Evolutionary conservation across 1,140 invertebrate species (phyloP), one percentile per base, ranked within the genome.

Genomic region (Dolichoris vasculosae): DNA sequence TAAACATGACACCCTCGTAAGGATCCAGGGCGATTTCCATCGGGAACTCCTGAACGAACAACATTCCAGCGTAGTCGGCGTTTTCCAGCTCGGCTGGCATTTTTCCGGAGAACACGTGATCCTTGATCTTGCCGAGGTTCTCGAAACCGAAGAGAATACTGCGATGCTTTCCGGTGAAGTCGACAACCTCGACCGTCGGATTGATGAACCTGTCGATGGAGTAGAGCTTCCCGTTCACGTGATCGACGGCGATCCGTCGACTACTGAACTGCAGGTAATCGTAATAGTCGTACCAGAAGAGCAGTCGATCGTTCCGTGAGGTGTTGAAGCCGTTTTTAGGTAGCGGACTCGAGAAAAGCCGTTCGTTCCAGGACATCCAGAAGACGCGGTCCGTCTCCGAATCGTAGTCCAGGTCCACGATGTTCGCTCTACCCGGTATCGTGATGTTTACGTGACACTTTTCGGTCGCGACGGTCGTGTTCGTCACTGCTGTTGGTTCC

Each of bases 241-340:
- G 79, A 23, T 82, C 79, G 2, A 64, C 40, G 30, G 79, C 79
- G 48, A 82, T 82, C 1, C 79, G 79, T 9, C 79, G 35, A 3
- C 63, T 32, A 64, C 79, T 82, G 64, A 82, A 82, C 35, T 69
- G 79, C 43, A 71, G 23, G 40, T 71, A 82, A 15, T 82, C 63
- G 79, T 71, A 82, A 43, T 81, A 82, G 30, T 82, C 79, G 43
- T 82, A 82, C 79, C 79, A 69, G 43, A 82, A 32, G 13, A 82
- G 40, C n/a, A 82, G 20, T 20, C 51, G 7, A 23, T 82, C 79
- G 23, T 32, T 13, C 32, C 32, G 69, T 23, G 26, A n/a, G 71
- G 2, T n/a, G 15, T 15, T n/a, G 4, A 13, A 55, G 26, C 32
- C 55, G 13, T 82, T 51, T 13, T 13, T 51, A 8, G 55, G 13